Conservation (phyloP, 2,888 invertebrate species). For the Hololepta plana region DNA sequence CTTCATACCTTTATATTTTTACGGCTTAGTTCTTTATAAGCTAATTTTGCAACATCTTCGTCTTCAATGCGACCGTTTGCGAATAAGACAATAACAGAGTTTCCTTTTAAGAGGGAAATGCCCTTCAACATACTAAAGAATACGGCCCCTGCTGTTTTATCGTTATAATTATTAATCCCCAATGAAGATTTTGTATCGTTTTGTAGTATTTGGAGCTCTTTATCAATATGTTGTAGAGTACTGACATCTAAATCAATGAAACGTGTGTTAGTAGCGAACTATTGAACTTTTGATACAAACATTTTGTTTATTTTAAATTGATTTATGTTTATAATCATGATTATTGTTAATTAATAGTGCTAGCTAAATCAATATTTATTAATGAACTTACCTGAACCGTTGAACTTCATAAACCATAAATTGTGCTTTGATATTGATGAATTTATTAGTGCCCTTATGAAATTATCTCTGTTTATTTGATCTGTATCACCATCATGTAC, state of each 20-base stretch:
- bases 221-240: too few species aligned
- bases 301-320: not conserved
- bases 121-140: constrained; percentile 41
- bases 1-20: constrained; percentile 28
- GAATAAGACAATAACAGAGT: constrained; percentile 42
- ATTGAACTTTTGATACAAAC: constrained; percentile 1
- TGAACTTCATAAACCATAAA: constrained; percentile 20
- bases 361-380: too few species aligned
- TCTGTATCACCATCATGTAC: constrained; percentile 16
- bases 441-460: constrained; percentile 12
- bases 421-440: constrained; percentile 12
- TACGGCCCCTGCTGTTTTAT: constrained; percentile 30
- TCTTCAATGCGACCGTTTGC: constrained; percentile 37
- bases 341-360: too few species aligned
- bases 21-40: constrained; percentile 25
- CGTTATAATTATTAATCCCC: not conserved
- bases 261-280: not conserved
- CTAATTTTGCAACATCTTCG: constrained; percentile 27
- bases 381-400: constrained; percentile 17
- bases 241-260: constrained; percentile 4
- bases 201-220: not conserved
- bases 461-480: constrained; percentile 12
- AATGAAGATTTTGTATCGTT: constrained; percentile 4
- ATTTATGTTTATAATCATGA: constrained; percentile 2
- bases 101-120: constrained; percentile 39